Percentiles rank a stretch among this genome's conserved stretches.
Conservation (phyloP, 2,888 invertebrate species). For the Alloscopus bannaensis region DNA sequence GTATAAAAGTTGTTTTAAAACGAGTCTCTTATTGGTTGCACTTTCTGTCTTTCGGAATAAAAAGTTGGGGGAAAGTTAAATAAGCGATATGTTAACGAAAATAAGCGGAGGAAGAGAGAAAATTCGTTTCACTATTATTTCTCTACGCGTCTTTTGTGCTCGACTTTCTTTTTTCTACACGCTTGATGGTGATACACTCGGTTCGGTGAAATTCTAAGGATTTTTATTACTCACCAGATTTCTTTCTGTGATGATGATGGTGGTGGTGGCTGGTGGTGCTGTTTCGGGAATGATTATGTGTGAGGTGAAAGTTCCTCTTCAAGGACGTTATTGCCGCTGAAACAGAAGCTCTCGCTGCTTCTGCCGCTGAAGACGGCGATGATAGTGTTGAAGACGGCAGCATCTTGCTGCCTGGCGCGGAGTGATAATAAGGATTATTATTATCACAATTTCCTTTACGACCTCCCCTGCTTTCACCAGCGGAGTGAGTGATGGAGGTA, state of each 20-base stretch:
- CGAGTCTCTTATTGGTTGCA: no score
- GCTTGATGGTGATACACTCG: no score
- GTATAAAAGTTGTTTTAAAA: no score
- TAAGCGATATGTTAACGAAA: constrained; percentile 24
- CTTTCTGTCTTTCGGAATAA: neutral
- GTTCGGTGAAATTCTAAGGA: neutral
- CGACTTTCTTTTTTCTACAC: neutral
- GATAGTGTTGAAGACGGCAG: constrained; percentile 1
- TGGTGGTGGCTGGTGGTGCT: constrained; percentile 6
- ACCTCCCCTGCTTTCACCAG: constrained; percentile 20
- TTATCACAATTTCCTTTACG: constrained; percentile 49
- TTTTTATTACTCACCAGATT: constrained; percentile 49
- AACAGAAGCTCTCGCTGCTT: constrained; percentile 20
- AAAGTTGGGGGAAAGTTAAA: constrained; percentile 12
- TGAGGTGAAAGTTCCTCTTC: constrained; percentile 53
- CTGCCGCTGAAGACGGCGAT: neutral
- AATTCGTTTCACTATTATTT: neutral
- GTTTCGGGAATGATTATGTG: constrained; percentile 34
- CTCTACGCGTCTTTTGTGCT: neutral
- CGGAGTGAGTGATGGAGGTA: neutral
- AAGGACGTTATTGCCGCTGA: constrained; percentile 55
- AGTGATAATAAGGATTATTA: constrained; percentile 59
- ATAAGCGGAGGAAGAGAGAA: constrained; percentile 8
- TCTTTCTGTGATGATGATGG: constrained; percentile 30
- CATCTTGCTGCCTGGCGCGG: constrained; percentile 23